Evolutionary conservation across 2,113 vertebrate species (phyloP), one percentile per base, ranked within the genome.

Genomic region (Phoenicopterus ruber): DNA sequence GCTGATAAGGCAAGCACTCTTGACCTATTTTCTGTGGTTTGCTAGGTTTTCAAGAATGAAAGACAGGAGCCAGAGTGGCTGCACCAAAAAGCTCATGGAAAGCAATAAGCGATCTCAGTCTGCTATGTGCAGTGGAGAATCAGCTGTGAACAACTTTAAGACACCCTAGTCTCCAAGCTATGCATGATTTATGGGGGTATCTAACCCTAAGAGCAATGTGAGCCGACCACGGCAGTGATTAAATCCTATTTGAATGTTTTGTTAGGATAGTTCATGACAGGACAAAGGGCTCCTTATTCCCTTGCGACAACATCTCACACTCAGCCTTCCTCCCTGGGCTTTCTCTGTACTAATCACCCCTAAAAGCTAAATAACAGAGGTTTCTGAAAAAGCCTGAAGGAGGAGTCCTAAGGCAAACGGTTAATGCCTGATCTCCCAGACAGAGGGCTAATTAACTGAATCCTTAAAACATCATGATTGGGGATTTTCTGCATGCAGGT

Each of bases 161-260:
- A 38, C 78, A 73, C 58, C 74, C 70, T 62, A 3, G 88, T 80
- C 96, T 96, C 95, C 93, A 94, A 94, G 81, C 93, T 55, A 95
- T 97, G 87, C 94, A 96, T 97, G 96, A 97, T 97, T 97, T 97
- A 97, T 97, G 91, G 91, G n/a, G 89, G 70, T 87, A 93, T 88
- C 86, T 97, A 95, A 94, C 94, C 95, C 93, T 91, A 94, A 91
- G 96, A 95, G 95, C 94, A 90, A 58, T 21, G 89, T 62, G 91
- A 85, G 62, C 91, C 89, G 89, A 85, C 78, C 83, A 93, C 62
- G 95, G 84, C 81, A 80, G 93, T 96, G 95, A 97, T 97, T 97
- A 97, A 95, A 96, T 77, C 78, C 86, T 93, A 73, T 97, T 95
- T 97, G 91, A 97, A 97, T 96, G 93, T 94, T 95, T 95, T 95